Conservation (phyloP, 2,113 vertebrate species). For the Pelodiscus sinensis region DNA sequence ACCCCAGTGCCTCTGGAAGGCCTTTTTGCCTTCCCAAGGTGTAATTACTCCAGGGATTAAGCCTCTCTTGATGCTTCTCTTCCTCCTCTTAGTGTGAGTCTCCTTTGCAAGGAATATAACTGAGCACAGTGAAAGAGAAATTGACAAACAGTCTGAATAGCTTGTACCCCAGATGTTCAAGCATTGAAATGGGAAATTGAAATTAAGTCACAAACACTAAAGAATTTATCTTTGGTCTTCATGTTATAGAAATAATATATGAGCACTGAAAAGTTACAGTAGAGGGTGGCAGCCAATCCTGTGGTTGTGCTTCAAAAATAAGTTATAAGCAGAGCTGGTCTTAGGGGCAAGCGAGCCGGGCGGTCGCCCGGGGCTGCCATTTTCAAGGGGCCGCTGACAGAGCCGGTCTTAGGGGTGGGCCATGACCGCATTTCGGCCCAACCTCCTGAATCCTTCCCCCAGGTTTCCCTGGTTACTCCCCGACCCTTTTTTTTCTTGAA, state of each 20-base stretch:
- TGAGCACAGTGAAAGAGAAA: background rate
- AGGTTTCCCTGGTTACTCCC: too few species aligned
- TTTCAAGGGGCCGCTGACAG: too few species aligned
- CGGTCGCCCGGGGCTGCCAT: too few species aligned
- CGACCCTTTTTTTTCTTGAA: too few species aligned
- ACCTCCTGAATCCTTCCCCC: too few species aligned
- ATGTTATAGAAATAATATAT: conserved; percentile 65
- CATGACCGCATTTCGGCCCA: too few species aligned
- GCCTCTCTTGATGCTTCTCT: background rate
- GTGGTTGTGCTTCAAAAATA: conserved; percentile 61
- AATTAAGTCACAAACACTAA: background rate
- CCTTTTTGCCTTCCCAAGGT: background rate
- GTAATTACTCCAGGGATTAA: background rate
- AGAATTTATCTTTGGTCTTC: conserved; percentile 24
- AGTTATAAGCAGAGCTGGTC: conserved; percentile 9
- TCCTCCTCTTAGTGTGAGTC: too few species aligned
- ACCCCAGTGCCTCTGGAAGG: background rate
- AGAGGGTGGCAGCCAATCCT: conserved; percentile 58
- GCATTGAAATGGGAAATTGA: background rate
- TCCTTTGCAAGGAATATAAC: background rate
- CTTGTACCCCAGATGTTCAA: background rate
- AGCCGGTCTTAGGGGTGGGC: too few species aligned
- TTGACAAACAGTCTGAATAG: background rate
- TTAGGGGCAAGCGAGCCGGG: too few species aligned
- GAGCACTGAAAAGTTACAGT: conserved; percentile 14